Evolutionary conservation across 2,888 invertebrate genomes (phyloP), one percentile per base, ranked within the genome.

Genomic region (Kuschelorhynchus macadamiae): DNA sequence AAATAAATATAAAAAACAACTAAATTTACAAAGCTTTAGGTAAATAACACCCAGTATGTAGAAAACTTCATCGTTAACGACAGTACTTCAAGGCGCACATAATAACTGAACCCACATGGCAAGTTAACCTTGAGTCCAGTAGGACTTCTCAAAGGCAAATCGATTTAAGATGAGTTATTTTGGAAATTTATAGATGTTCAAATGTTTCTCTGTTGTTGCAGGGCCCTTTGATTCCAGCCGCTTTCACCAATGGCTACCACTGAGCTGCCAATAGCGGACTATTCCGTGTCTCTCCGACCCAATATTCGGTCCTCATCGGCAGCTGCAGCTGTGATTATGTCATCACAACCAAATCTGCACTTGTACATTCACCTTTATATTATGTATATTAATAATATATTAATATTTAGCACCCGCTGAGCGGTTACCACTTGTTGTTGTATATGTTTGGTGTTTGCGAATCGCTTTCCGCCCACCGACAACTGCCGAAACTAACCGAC

Each of bases 201-300:
- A 3, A 7, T 25, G 7, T 5, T 25, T 47, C 12, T 56, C 44
- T 16, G 7, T 66, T 85, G 84, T 91, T 92, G 75, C 92, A 96
- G 96, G 96, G 95, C 85, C 94, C 96, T 85, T 89, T 97, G 89
- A 96, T 97, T 91, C 96, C 96, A 87, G 95, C 96, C 88, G 96
- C 96, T 88, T 97, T 96, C 89, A 96, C 96, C 90, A 97, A 97
- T 90, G 97, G 97, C 88, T 96, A 96, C 90, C 96, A 96, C 91
- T 94, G 92, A 93, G 87, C 61, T 68, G 71, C 57, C 49, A 4
- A 21, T 17, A 47, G 17, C 57, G 56, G 59, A 46, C 61, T 18
- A 42, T 25, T 25, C 49, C 53, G 50, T 42, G 44, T 59, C 39
- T 75, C 76, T 80, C 87, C 88, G 85, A 85, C 77, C 80, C 81